Evolutionary conservation across 2,888 invertebrate genomes (phyloP).

Genomic region (Aricia artaxerxes): DNA sequence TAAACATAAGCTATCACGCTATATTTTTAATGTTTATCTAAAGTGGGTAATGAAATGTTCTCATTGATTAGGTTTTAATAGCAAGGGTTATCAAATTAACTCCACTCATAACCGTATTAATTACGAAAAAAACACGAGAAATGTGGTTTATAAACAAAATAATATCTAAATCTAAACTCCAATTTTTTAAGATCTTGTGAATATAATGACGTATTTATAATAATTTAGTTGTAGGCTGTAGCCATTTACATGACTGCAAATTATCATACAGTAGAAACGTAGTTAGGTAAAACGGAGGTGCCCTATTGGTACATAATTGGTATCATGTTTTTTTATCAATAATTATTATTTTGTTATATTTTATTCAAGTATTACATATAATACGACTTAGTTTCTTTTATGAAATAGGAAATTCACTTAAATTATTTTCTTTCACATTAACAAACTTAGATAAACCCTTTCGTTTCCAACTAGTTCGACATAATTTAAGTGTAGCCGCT

Average conservation of each 20-base stretch:
- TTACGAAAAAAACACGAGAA: background rate
- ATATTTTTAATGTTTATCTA: background rate
- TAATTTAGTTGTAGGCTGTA: background rate
- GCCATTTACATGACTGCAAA: background rate
- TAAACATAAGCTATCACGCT: background rate
- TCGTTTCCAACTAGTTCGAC: background rate
- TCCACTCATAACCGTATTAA: background rate
- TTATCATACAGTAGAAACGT: background rate
- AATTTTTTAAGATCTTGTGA: background rate
- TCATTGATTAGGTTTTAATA: background rate
- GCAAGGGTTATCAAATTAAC: background rate
- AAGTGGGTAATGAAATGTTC: background rate
- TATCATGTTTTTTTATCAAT: background rate
- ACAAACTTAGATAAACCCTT: background rate
- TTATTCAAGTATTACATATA: too few species aligned
- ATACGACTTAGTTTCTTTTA: too few species aligned
- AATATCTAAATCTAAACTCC: background rate
- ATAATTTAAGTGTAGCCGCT: background rate
- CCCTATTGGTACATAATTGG: background rate
- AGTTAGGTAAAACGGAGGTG: background rate
- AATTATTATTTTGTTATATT: background rate
- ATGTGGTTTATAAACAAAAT: background rate
- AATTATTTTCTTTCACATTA: background rate
- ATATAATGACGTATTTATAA: background rate
- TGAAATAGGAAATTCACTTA: too few species aligned